Percentiles rank a stretch among this genome's conserved stretches.
Evolutionary conservation across 2,113 vertebrate species (phyloP).

Genomic region (Amblyornis subalaris): DNA sequence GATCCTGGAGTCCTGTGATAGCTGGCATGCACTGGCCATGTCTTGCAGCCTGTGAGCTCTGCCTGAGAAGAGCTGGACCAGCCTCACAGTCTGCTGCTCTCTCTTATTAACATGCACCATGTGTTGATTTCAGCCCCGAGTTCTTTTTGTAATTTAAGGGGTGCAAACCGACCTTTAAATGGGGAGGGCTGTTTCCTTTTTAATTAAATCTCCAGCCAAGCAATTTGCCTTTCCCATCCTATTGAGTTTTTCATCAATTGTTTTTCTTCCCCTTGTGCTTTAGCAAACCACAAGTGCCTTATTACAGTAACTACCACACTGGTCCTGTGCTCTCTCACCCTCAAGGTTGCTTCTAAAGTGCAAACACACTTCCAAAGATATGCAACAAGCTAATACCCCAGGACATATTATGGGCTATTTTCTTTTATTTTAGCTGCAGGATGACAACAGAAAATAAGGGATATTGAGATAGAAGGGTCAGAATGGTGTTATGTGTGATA

Average conservation of each 20-base stretch:
- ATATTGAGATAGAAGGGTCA: not conserved
- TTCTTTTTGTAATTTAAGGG: slow-evolving; percentile 51
- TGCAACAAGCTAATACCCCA: slow-evolving; percentile 12
- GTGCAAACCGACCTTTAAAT: slow-evolving; percentile 61
- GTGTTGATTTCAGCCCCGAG: slow-evolving; percentile 2
- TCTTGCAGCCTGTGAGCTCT: not conserved
- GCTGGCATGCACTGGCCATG: not conserved
- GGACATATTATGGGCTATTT: not conserved
- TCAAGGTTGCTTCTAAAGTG: slow-evolving; percentile 55
- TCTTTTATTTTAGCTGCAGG: not conserved
- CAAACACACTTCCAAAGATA: not conserved
- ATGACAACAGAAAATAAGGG: not conserved
- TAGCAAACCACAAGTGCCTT: slow-evolving; percentile 63
- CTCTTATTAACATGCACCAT: slow-evolving; percentile 20
- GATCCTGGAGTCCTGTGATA: not conserved
- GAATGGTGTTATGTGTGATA: not conserved
- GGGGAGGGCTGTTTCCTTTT: slow-evolving; percentile 63
- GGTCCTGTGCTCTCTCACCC: slow-evolving; percentile 3
- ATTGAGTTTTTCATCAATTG: slow-evolving; percentile 70
- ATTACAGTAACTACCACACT: slow-evolving; percentile 47
- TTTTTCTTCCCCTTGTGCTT: slow-evolving; percentile 45
- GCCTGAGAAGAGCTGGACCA: not conserved
- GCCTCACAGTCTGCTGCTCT: not conserved
- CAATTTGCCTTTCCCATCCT: slow-evolving; percentile 69
- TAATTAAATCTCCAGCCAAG: slow-evolving; percentile 73